Base-by-base conservation (phyloP, 2,113 vertebrate genomes). In the Oncorhynchus nerka region DNA sequence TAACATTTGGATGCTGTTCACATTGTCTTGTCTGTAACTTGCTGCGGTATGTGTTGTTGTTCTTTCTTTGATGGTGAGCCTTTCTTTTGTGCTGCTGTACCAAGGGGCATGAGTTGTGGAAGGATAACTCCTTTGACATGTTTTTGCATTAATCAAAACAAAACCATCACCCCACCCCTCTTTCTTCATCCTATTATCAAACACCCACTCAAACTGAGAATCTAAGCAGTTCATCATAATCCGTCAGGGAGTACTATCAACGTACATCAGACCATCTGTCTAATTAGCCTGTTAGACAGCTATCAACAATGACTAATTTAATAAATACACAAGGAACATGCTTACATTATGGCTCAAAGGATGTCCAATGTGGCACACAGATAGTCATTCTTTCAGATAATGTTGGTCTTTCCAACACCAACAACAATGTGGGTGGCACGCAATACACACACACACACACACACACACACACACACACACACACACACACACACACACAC, bases 1-100 rank as follows among this genome's bases (percentile, higher is more conserved):
- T 71, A 84, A 68, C 86, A 67, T 69, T 57, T 57, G 48, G 57
- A 15, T 30, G 24, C 48, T 76, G 68, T 69, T 61, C 73, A 83
- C 59, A 62, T 71, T 68, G 62, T 79, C 51, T 32, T 16, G n/a
- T 55, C 79, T 48, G 75, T 78, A 73, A 62, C 55, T 75, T 48
- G 67, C 61, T 59, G 78, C 15, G 72, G 61, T 12, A 20, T n/a
- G 24, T 61, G 12, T 39, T 71, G 61, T 72, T 71, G 70, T 74
- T 70, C 19, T 73, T 57, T 73, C 9, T 72, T 61, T 61, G 2
- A 26, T 45, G 26, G 15, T 20, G n/a, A 73, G 32, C 3, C 49
- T 15, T 39, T 24, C 30, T 28, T 2, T 64, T 19, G 12, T 45
- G 39, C 39, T 39, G 16, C 15, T 19, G 24, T 68, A 49, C 51